Percentiles rank a stretch among this genome's conserved stretches.
Evolutionary conservation across 1,140 invertebrate species (phyloP).

Genomic region (Trachymyrmex cornetzi): DNA sequence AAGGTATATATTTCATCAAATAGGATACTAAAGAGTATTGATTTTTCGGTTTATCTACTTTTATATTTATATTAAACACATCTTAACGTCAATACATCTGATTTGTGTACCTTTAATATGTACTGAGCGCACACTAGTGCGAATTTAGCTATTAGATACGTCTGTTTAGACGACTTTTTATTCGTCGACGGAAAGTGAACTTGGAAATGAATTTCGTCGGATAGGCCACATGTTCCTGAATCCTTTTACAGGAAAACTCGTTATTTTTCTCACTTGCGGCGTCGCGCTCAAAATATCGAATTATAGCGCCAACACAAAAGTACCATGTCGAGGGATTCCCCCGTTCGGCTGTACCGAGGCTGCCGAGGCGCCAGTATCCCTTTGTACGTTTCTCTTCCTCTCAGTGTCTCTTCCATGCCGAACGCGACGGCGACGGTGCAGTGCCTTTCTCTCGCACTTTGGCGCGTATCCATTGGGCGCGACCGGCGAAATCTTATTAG

Average conservation of each 20-base stretch:
- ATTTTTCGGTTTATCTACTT: too few species aligned
- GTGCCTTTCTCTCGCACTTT: constrained; percentile 49
- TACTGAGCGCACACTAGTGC: too few species aligned
- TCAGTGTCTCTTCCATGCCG: constrained; percentile 17
- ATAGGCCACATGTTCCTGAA: not conserved
- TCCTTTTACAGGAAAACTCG: constrained; percentile 2
- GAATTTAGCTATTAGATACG: not conserved
- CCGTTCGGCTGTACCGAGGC: constrained; percentile 12
- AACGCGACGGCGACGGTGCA: not conserved
- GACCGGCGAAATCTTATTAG: constrained; percentile 70
- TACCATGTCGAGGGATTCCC: not conserved
- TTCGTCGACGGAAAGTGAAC: not conserved
- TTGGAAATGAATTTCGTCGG: constrained; percentile 3
- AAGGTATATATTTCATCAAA: too few species aligned
- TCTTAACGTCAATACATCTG: too few species aligned
- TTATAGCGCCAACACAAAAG: constrained; percentile 58
- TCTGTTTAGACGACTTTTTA: not conserved
- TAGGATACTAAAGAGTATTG: too few species aligned
- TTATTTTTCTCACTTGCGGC: constrained; percentile 45
- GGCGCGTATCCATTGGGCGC: constrained; percentile 58
- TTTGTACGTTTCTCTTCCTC: constrained; percentile 44
- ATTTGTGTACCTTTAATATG: too few species aligned
- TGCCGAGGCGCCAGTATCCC: constrained; percentile 17
- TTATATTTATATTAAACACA: too few species aligned
- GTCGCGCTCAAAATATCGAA: constrained; percentile 63